phyloP scores from a whole-genome alignment of 2,888 invertebrate species.

The Gryllus longicercus region DNA sequence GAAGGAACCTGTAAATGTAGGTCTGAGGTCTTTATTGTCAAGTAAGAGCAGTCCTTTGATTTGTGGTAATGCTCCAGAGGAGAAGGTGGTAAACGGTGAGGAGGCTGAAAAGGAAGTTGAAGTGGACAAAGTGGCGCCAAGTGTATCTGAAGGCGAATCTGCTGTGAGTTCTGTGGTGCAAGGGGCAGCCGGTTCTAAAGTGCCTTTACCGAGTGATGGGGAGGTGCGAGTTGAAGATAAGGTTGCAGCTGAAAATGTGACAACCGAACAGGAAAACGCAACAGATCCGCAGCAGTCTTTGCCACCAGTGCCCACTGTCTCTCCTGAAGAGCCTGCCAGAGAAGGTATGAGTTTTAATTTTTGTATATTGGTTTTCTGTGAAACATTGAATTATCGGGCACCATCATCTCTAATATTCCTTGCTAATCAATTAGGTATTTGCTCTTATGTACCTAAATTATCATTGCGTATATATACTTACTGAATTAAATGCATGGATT shows the following conservation, averaged over 20 bases:
- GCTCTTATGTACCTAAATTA: too few species aligned
- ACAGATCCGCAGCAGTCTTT: background rate
- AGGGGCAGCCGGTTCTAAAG: background rate
- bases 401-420: too few species aligned
- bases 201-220: background rate
- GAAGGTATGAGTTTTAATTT: background rate
- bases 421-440: too few species aligned
- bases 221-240: background rate
- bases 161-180: background rate
- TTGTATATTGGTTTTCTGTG: too few species aligned
- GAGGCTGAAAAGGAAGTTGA: slow-evolving; percentile 20
- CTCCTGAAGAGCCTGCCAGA: background rate
- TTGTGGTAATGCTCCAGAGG: background rate
- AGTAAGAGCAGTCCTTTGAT: slow-evolving; percentile 17
- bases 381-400: too few species aligned
- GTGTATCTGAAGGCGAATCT: background rate
- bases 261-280: background rate
- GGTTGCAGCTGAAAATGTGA: background rate
- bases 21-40: background rate
- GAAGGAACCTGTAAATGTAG: background rate
- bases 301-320: background rate
- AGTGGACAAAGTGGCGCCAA: background rate
- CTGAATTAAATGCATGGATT: too few species aligned
- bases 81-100: background rate
- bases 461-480: too few species aligned